Conservation (phyloP, 2,113 vertebrate species). For the Atlantisia rogersi region DNA sequence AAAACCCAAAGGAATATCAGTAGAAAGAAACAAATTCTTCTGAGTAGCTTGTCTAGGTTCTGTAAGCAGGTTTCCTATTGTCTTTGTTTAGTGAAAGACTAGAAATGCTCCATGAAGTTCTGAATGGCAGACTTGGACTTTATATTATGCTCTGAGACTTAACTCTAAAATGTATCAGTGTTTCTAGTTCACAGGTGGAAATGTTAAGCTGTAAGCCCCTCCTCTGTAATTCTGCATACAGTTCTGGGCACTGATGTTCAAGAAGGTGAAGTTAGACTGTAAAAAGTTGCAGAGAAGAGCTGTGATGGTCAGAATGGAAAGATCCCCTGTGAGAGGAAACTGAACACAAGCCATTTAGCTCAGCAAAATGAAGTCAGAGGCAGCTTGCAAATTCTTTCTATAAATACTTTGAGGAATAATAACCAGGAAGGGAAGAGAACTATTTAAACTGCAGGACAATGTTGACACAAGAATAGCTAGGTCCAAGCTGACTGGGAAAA, state of each 20-base stretch:
- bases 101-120: neutral
- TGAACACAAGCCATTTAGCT: neutral
- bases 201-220: neutral
- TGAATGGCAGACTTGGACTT: neutral
- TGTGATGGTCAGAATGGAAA: neutral
- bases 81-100: neutral
- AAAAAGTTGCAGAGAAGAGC: neutral
- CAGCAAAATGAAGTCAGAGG: neutral
- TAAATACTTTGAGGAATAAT: slow-evolving; percentile 26
- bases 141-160: neutral
- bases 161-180: neutral
- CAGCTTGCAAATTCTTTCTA: neutral
- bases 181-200: neutral
- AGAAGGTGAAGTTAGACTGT: neutral
- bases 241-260: neutral
- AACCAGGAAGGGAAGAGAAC: slow-evolving; percentile 8
- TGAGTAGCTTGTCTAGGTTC: neutral
- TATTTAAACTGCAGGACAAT: slow-evolving; percentile 32
- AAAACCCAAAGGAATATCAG: neutral
- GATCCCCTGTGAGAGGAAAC: neutral
- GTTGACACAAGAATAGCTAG: slow-evolving; percentile 3
- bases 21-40: neutral
- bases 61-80: neutral
- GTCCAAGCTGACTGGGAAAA: neutral
- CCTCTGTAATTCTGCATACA: rapidly evolving